phyloP scores from a whole-genome alignment of 2,113 vertebrate species.

The Canis aureus region DNA sequence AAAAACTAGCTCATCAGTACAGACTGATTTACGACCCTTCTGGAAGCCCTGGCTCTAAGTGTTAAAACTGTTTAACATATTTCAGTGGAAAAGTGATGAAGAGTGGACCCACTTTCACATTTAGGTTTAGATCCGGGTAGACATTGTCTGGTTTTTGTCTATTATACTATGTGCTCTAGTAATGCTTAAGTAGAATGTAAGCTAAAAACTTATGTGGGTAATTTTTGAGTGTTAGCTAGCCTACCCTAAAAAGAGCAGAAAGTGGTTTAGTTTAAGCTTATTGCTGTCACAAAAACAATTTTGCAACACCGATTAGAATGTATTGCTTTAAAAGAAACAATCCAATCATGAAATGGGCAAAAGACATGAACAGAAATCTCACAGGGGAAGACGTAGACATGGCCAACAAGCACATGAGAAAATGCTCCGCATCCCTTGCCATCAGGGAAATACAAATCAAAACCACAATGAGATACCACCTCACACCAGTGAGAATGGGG shows the following conservation, averaged over 20 bases:
- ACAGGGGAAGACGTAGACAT: too few relatives aligned
- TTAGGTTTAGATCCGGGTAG: conserved; percentile 65
- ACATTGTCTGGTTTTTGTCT: conserved; percentile 43
- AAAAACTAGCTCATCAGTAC: conserved; percentile 97
- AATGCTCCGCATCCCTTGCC: too few relatives aligned
- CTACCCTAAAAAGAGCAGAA: conserved; percentile 26
- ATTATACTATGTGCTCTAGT: conserved; percentile 67
- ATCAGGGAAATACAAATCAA: too few relatives aligned
- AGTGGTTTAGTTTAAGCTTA: conserved; percentile 45
- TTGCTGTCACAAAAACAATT: conserved; percentile 62
- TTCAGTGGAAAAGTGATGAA: conserved; percentile 84
- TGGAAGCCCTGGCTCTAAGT: conserved; percentile 99
- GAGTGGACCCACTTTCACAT: conserved; percentile 74
- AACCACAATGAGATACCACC: too few relatives aligned
- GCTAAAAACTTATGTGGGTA: background rate
- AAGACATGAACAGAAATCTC: too few relatives aligned
- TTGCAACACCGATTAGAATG: conserved; percentile 58
- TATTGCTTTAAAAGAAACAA: background rate
- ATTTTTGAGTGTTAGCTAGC: conserved; percentile 47
- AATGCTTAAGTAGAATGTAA: conserved; percentile 72
- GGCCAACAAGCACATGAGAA: too few relatives aligned
- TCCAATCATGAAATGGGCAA: too few relatives aligned
- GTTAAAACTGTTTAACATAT: conserved; percentile 90
- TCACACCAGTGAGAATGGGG: too few relatives aligned
- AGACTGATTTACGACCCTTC: conserved; percentile 99